Percentiles rank a stretch among this genome's conserved stretches.
Conservation (phyloP, 2,113 vertebrate species). For the Balaeniceps rex region DNA sequence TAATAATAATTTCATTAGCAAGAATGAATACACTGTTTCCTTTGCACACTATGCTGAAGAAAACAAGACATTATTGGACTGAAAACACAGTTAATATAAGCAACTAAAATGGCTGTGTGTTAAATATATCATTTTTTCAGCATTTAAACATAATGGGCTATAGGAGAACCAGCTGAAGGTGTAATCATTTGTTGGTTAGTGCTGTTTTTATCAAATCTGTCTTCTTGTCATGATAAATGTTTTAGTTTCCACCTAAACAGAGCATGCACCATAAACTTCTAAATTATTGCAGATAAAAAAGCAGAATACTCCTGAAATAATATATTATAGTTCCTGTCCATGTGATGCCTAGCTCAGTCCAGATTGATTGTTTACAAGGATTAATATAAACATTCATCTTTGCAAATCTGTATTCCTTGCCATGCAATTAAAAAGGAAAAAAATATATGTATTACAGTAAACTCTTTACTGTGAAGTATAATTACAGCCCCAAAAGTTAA, state of each 20-base stretch:
- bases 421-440: not conserved
- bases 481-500: not conserved
- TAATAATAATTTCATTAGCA: not conserved
- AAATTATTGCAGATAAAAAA: not conserved
- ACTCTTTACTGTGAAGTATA: not conserved
- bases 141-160: slow-evolving; percentile 20
- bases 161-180: not conserved
- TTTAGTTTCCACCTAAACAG: not conserved
- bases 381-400: slow-evolving; percentile 1
- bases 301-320: not conserved
- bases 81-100: not conserved
- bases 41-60: not conserved
- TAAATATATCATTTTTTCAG: not conserved
- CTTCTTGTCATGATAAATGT: not conserved
- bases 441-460: not conserved
- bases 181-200: not conserved
- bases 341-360: not conserved
- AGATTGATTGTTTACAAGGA: slow-evolving; percentile 7
- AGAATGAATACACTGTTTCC: not conserved
- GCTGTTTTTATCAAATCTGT: slow-evolving; percentile 1
- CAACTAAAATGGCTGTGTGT: not conserved
- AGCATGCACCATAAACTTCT: not conserved
- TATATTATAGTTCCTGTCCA: not conserved
- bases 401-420: not conserved
- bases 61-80: not conserved